Conservation (phyloP, 1,140 invertebrate species). For the Cephus cinctus region DNA sequence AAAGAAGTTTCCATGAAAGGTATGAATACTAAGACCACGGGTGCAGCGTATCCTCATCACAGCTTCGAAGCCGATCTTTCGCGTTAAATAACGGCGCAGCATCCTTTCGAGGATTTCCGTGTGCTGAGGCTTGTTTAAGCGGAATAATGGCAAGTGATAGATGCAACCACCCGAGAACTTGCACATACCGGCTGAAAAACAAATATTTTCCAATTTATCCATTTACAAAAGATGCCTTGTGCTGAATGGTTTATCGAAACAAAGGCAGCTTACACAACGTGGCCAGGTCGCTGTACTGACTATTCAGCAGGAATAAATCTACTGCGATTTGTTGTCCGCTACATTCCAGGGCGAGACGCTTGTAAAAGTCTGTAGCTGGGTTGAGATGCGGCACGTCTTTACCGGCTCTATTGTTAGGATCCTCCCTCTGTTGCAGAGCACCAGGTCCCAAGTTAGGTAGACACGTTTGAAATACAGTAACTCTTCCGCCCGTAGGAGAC, state of each 20-base stretch:
- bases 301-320: slow-evolving; percentile 92
- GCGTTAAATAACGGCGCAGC: slow-evolving; percentile 86
- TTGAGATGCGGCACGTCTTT: slow-evolving; percentile 84
- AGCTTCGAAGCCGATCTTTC: slow-evolving; percentile 98
- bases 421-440: slow-evolving; percentile 77
- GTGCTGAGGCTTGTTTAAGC: slow-evolving; percentile 68
- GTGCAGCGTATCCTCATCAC: slow-evolving; percentile 97
- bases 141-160: slow-evolving; percentile 90
- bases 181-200: slow-evolving; percentile 77
- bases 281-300: slow-evolving; percentile 91
- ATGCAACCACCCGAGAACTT: slow-evolving; percentile 95
- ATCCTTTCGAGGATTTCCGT: slow-evolving; percentile 75
- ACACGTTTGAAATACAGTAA: slow-evolving; percentile 91
- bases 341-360: slow-evolving; percentile 93
- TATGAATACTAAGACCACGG: slow-evolving; percentile 89
- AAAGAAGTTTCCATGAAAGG: slow-evolving; percentile 99
- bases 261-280: slow-evolving; percentile 73
- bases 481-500: slow-evolving; percentile 88
- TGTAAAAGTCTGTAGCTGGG: slow-evolving; percentile 98
- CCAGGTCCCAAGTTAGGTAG: slow-evolving; percentile 92
- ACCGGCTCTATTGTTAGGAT: slow-evolving; percentile 77
- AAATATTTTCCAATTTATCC: slow-evolving; percentile 4
- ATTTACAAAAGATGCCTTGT: no score
- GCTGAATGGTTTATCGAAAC: slow-evolving; percentile 7
- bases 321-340: slow-evolving; percentile 95